Percentiles rank a stretch among this genome's conserved stretches.
phyloP scores from a whole-genome alignment of 2,797 vertebrate species.

The Margarornis squamiger region DNA sequence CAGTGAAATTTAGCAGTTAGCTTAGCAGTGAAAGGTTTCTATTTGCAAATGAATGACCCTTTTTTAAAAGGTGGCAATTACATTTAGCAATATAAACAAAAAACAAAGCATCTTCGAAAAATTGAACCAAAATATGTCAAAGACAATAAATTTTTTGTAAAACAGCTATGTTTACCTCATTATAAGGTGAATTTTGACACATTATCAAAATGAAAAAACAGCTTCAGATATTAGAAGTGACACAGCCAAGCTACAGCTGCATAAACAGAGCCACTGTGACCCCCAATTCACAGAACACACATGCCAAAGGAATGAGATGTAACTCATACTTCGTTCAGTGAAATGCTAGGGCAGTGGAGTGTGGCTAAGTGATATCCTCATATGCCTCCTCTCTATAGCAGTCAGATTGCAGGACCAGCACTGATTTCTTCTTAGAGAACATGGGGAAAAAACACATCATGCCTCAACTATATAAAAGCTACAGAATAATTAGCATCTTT shows the following conservation, averaged over 20 bases:
- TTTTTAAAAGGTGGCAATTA: background rate
- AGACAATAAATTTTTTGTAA: background rate
- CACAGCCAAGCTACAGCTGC: background rate
- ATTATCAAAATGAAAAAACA: background rate
- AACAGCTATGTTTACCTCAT: background rate
- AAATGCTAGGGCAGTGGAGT: background rate
- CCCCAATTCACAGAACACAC: background rate
- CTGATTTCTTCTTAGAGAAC: background rate
- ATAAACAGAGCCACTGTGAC: background rate
- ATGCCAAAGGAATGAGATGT: background rate
- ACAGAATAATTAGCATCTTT: background rate
- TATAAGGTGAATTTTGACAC: background rate
- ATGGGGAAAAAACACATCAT: fast-evolving
- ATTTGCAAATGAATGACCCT: background rate
- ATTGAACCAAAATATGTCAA: background rate
- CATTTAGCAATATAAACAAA: background rate
- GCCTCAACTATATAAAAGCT: background rate
- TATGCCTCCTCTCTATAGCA: background rate
- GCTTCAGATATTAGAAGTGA: background rate
- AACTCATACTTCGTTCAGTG: background rate
- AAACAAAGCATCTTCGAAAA: background rate
- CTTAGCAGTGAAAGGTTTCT: background rate
- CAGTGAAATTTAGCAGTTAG: background rate
- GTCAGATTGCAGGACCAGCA: background rate
- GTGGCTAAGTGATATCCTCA: background rate